Base-by-base conservation (phyloP, 2,797 vertebrate species). In the Esox masquinongy region DNA sequence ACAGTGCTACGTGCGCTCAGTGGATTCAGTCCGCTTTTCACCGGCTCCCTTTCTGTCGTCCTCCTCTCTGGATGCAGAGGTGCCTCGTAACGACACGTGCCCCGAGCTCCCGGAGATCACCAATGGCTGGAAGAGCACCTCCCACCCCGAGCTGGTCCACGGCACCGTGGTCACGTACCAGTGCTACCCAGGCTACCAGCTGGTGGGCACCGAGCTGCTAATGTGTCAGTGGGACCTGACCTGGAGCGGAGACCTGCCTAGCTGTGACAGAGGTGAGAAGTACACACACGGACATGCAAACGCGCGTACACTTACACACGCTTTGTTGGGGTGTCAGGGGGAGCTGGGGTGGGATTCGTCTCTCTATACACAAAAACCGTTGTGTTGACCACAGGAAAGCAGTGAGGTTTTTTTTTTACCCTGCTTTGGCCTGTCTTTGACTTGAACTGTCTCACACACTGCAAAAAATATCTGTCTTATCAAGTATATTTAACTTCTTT, bases 211-310 rank as follows among this genome's bases (percentile, higher is more conserved):
- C 0, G 96, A 97, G 85, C 92, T 97, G 79, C 95, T 98, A 71
- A 97, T 98, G 96, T 99, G 97, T 79, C 97, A 99, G 82, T 99
- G 97, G 97, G 97, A 99, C 87, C 92, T 99, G 81, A 97, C 96
- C 0, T 99, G 97, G 97, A 99, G 97, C 0, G 96, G 95, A 0
- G 97, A 98, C 86, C 85, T 97, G 39, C 97, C 97, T 0, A 92
- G 92, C 79, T 99, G 97, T 53, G 96, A 97, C 80, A 93, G 94
- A 89, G 96, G 97, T 98, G 80, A 95, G 36, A 12, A 26, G 22
- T 8, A 0, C 26, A 59, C 29, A 71, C 59, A 50, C 50, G 69
- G 19, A 31, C 53, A 56, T 9, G 36, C 53, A 66, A 53, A 76
- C 71, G 74, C 50, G 72, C 67, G 66, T 5, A 19, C 22, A 47